Evolutionary conservation across 2,888 invertebrate species (phyloP).

Genomic region (Entomobrya proxima): DNA sequence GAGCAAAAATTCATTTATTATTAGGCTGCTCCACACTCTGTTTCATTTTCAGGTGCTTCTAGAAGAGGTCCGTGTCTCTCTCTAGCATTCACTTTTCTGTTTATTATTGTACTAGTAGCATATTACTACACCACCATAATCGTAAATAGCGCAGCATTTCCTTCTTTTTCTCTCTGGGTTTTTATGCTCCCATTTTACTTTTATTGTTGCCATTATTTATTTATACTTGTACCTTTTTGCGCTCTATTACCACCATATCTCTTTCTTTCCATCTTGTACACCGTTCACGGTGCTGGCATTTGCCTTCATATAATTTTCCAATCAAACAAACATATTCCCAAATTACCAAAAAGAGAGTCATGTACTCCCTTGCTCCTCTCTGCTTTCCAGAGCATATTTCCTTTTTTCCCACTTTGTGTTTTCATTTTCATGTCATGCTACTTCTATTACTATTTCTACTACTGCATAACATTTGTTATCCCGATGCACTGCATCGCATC

Average conservation of each 20-base stretch:
- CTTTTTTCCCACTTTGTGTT: no score
- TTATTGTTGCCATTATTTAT: not conserved
- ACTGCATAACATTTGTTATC: no score
- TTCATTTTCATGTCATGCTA: no score
- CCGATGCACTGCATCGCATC: no score
- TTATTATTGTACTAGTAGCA: no score
- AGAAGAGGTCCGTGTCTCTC: no score
- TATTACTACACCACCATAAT: no score
- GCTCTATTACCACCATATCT: not conserved
- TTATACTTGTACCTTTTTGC: not conserved
- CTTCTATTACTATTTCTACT: no score
- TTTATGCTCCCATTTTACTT: not conserved
- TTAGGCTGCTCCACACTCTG: not conserved
- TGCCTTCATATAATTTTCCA: not conserved
- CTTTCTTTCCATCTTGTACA: not conserved
- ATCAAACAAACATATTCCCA: not conserved
- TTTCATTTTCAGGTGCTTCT: not conserved
- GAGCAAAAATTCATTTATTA: not conserved
- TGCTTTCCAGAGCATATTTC: not conserved
- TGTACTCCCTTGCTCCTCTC: no score
- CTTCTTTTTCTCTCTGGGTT: constrained; percentile 3
- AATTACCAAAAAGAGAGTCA: no score
- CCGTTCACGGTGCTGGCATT: not conserved
- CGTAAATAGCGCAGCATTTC: no score
- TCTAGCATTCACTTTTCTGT: no score